A percentile compares a stretch with the other conserved stretches of the same genome.
These are phyloP conservation scores for Zapus hudsonius DNA, from an alignment of 2,113 vertebrate genomes.

Conservation along the genomic window DNA sequence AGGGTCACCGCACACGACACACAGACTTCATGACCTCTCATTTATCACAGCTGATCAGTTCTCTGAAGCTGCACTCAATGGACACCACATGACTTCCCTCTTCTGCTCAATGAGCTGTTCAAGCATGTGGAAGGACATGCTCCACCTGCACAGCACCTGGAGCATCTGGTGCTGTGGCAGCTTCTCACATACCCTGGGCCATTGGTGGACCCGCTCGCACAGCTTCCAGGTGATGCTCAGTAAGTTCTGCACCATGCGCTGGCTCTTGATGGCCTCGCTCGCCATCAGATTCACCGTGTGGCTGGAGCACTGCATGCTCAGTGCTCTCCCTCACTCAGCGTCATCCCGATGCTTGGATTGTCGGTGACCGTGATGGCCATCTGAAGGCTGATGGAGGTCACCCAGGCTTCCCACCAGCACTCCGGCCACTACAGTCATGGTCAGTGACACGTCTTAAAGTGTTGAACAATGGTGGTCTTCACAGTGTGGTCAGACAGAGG, in stretches of 20 bases:
- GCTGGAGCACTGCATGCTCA: constrained; percentile 94
- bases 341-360: constrained; percentile 90
- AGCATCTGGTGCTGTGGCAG: constrained; percentile 93
- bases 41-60: constrained; percentile 97
- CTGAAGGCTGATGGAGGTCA: constrained; percentile 83
- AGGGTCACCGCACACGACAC: constrained; percentile 95
- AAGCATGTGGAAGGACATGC: constrained; percentile 95
- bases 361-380: constrained; percentile 96
- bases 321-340: constrained; percentile 92
- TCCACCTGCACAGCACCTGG: constrained; percentile 95
- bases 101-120: constrained; percentile 97
- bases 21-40: constrained; percentile 98
- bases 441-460: constrained; percentile 93
- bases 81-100: constrained; percentile 94
- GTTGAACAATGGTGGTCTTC: constrained; percentile 96
- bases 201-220: constrained; percentile 95
- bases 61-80: constrained; percentile 94
- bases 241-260: constrained; percentile 97
- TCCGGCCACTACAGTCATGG: constrained; percentile 91
- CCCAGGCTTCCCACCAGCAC: not conserved
- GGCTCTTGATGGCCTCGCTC: constrained; percentile 97
- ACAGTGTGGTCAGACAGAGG: constrained; percentile 89
- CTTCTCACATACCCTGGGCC: constrained; percentile 92
- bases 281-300: constrained; percentile 95
- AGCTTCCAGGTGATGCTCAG: constrained; percentile 96